Conservation (phyloP, 2,797 vertebrate genomes). For the Iguana delicatissima region DNA sequence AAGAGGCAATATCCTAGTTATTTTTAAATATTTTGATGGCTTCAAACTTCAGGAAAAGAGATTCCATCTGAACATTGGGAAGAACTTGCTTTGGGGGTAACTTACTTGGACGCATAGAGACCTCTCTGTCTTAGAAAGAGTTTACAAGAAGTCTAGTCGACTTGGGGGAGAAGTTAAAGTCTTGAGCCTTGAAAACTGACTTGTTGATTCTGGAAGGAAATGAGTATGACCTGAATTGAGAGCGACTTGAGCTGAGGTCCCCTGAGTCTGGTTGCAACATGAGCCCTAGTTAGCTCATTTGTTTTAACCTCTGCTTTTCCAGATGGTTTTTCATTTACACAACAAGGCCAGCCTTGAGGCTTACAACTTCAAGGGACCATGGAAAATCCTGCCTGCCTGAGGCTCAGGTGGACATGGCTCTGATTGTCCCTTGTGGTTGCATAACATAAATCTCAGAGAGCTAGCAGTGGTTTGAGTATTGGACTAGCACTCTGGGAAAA, state of each 20-base stretch:
- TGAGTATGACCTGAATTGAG: conserved; percentile 34
- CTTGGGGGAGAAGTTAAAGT: conserved; percentile 61
- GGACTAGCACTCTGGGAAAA: no score
- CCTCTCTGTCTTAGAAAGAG: conserved; percentile 54
- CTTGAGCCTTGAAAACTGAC: conserved; percentile 41
- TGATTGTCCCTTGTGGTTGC: no score
- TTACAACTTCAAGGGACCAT: not conserved
- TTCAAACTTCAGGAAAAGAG: no score
- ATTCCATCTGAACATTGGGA: no score
- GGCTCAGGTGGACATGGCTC: not conserved
- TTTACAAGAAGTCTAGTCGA: conserved; percentile 58
- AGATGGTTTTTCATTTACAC: conserved; percentile 58
- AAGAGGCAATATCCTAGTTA: no score
- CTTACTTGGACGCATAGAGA: not conserved
- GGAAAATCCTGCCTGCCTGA: not conserved
- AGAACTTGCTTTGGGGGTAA: conserved; percentile 23
- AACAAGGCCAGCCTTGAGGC: conserved; percentile 19
- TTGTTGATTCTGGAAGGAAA: conserved; percentile 53
- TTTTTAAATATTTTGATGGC: no score
- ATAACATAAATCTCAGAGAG: not conserved
- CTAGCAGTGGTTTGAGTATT: no score
- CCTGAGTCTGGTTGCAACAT: conserved; percentile 50
- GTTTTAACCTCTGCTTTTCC: conserved; percentile 70
- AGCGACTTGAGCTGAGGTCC: conserved; percentile 24
- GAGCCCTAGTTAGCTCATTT: conserved; percentile 54